Conservation (phyloP, 2,113 vertebrate genomes). For the Otus sunia region DNA sequence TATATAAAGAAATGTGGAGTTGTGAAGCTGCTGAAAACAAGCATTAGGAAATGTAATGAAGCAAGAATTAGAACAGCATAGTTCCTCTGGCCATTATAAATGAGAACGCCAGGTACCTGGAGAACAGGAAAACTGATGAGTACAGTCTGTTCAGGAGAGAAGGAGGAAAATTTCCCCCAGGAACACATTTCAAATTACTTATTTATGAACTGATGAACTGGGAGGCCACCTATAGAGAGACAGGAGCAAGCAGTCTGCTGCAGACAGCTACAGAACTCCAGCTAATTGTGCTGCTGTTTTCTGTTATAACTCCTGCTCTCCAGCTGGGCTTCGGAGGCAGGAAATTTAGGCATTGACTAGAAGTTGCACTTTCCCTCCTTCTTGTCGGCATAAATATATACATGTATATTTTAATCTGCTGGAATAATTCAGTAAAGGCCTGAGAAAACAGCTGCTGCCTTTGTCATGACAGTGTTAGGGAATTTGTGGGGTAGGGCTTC, state of each 20-base stretch:
- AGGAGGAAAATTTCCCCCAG: constrained; percentile 84
- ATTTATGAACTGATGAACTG: constrained; percentile 91
- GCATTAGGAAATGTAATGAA: constrained; percentile 83
- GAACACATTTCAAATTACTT: constrained; percentile 89
- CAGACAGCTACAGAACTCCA: constrained; percentile 82
- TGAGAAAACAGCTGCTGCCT: constrained; percentile 57
- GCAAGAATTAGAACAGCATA: constrained; percentile 82
- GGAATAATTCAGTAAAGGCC: constrained; percentile 62
- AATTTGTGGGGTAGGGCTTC: not conserved
- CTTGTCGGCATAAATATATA: constrained; percentile 74
- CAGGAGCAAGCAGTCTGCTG: constrained; percentile 77
- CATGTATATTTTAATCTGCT: constrained; percentile 73
- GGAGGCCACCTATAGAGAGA: constrained; percentile 85
- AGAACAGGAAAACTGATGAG: constrained; percentile 83
- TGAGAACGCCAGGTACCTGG: constrained; percentile 85
- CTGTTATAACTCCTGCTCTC: constrained; percentile 81
- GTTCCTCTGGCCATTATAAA: constrained; percentile 87
- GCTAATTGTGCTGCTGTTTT: constrained; percentile 85
- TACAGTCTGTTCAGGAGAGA: constrained; percentile 84
- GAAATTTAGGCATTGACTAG: constrained; percentile 77
- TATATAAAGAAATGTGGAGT: constrained; percentile 78
- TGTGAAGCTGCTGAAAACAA: constrained; percentile 77
- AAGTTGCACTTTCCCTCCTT: constrained; percentile 74
- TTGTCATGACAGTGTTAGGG: constrained; percentile 1
- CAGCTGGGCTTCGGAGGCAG: constrained; percentile 80